Base-by-base conservation (phyloP, 2,113 vertebrate species). In the Oreochromis tanganicae region DNA sequence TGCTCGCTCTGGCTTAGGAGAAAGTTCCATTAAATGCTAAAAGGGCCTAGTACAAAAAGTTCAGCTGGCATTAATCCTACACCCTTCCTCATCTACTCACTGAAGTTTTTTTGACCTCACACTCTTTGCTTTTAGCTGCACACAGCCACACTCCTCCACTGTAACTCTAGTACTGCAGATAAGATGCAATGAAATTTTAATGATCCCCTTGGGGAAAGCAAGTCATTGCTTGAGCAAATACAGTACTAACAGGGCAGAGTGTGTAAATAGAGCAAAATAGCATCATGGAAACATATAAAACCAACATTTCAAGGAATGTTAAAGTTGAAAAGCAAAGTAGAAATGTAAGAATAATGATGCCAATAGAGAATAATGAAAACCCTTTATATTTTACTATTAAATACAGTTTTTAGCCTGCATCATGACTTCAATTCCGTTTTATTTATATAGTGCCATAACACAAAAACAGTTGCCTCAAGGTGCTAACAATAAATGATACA, bases 131-230 rank as follows among this genome's bases (percentile, higher is more conserved):
- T 73, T 78, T 50, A 88, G 84, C 80, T 16, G 34, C 34, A 36
- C 36, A 8, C 27, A 38, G 71, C 9, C 6, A 1, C 71, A n/a
- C 16, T 78, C 71, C 27, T 78, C 43, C 10, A 48, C 11, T 2
- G 61, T 16, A 56, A 80, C 79, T 80, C 16, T n/a, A 85, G 78
- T 4, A 48, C 54, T 36, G 79, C 63, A 75, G 84, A 84, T 61
- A 19, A 89, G 81, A 89, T 83, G 38, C 73, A 85, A 91, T 92
- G 17, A 88, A 88, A 90, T 27, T 88, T 87, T 84, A 85, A 89
- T 89, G 73, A 84, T 52, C 48, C 84, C 55, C 8, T 2, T 43
- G 59, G 68, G 17, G 52, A 68, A 66, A 85, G 16, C 24, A 52
- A 84, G 81, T 80, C 38, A 73, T 85, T 55, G 56, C 12, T 80